phyloP scores from a whole-genome alignment of 2,888 invertebrate genomes.

The Stenchaetothrips biformis region DNA sequence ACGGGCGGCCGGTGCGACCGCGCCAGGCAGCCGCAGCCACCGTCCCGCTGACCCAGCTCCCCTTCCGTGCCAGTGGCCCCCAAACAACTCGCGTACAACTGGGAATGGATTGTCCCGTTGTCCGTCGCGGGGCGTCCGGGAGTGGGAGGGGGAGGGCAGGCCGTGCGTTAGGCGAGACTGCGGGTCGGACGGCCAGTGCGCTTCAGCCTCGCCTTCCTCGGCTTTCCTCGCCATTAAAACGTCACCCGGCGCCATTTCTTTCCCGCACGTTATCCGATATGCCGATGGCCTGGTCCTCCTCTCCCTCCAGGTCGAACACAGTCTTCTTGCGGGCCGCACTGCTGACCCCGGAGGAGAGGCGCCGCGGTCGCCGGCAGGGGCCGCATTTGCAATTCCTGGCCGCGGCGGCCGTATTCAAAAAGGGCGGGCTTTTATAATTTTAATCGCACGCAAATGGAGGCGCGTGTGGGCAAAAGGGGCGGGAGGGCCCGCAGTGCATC shows the following conservation, averaged over 20 bases:
- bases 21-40: too few relatives aligned
- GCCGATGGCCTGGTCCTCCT: neutral
- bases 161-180: neutral
- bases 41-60: too few relatives aligned
- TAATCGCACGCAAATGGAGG: too few relatives aligned
- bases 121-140: too few relatives aligned
- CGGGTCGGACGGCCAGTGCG: neutral
- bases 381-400: neutral
- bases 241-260: slow-evolving; percentile 7
- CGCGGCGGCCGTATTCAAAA: neutral
- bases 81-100: too few relatives aligned
- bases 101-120: too few relatives aligned
- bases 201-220: neutral
- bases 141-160: neutral
- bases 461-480: too few relatives aligned
- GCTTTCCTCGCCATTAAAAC: slow-evolving; percentile 21
- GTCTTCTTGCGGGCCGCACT: too few relatives aligned
- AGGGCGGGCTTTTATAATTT: neutral
- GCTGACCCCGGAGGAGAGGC: neutral
- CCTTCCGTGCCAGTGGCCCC: too few relatives aligned
- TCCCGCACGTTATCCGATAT: slow-evolving; percentile 14
- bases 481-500: too few relatives aligned
- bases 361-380: neutral
- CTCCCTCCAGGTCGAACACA: neutral
- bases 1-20: too few relatives aligned